Base-by-base conservation (phyloP, 2,797 vertebrate species). In the Scleropages formosus region DNA sequence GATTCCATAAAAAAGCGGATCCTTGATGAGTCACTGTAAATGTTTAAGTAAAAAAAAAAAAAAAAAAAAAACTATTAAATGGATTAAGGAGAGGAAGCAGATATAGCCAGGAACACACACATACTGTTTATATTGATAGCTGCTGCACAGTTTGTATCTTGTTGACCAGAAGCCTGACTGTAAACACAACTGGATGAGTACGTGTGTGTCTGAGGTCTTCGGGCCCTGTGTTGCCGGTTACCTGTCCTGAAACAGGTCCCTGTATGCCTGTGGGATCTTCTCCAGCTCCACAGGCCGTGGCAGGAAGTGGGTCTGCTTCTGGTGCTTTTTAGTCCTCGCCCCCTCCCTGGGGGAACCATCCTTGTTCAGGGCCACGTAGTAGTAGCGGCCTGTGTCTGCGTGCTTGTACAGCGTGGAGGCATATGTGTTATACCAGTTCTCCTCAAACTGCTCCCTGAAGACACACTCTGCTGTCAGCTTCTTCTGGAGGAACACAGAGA, bases 351-450 rank as follows among this genome's bases (percentile, higher is more conserved):
- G 96, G 49, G 97, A 98, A 76, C 97, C 97, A 0, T 99, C 97
- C 89, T 97, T 98, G 91, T 99, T 99, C 74, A 99, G 88, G 74
- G 97, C 98, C 86, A 99, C 94, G 16, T 98, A 99, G 91, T 96
- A 98, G 72, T 94, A 95, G 80, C 95, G 92, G 75, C 95, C 96
- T 0, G 95, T 95, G 88, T 98, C 97, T 0, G 85, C 86, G 75
- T 99, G 97, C 85, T 96, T 97, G 93, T 98, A 98, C 62, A 96
- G 91, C 1, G 95, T 98, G 0, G 97, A 98, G 53, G 97, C 94
- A 27, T 99, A 99, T 0, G 97, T 99, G 92, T 99, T 99, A 93
- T 99, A 99, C 97, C 97, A 99, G 89, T 99, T 99, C 91, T 99
- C 97, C 90, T 99, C 98, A 85, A 99, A 99, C 88, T 98, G 96